phyloP scores from a whole-genome alignment of 2,113 vertebrate genomes.

The Calonectris borealis region DNA sequence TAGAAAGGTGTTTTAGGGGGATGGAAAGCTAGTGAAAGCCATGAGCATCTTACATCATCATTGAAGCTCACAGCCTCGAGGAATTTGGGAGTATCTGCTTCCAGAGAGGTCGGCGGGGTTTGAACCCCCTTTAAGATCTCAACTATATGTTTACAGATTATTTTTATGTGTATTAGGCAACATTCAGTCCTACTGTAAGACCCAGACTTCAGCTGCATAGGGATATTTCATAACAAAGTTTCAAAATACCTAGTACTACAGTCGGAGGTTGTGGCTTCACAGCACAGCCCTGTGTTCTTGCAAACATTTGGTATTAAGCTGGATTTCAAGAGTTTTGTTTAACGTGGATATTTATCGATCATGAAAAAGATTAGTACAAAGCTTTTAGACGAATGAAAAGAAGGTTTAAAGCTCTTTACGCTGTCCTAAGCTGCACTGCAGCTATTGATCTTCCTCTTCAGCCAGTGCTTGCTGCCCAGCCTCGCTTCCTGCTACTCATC shows the following conservation, averaged over 20 bases:
- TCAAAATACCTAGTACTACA: not conserved
- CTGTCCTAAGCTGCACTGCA: conserved; percentile 8
- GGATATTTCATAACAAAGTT: not conserved
- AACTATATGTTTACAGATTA: not conserved
- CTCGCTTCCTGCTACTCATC: not conserved
- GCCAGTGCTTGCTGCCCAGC: not conserved
- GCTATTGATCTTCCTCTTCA: conserved; percentile 26
- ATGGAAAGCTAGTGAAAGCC: not conserved
- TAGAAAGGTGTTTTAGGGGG: not conserved
- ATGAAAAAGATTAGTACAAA: not conserved
- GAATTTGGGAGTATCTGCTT: not conserved
- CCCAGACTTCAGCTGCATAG: not conserved
- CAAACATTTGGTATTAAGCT: not conserved
- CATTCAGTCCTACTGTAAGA: not conserved
- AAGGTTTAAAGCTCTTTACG: conserved; percentile 41
- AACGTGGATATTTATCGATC: conserved; percentile 35
- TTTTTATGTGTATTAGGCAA: not conserved
- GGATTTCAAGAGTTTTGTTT: conserved; percentile 57
- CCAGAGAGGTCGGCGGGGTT: not conserved
- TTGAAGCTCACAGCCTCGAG: accelerated
- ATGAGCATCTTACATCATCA: not conserved
- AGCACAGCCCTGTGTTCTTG: not conserved
- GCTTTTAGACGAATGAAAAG: conserved; percentile 43
- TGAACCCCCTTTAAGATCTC: not conserved
- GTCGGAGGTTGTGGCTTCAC: not conserved